A percentile compares a stretch with the other conserved stretches of the same genome.
phyloP scores from a whole-genome alignment of 2,113 vertebrate genomes.

The Orientallactaga bullata region DNA sequence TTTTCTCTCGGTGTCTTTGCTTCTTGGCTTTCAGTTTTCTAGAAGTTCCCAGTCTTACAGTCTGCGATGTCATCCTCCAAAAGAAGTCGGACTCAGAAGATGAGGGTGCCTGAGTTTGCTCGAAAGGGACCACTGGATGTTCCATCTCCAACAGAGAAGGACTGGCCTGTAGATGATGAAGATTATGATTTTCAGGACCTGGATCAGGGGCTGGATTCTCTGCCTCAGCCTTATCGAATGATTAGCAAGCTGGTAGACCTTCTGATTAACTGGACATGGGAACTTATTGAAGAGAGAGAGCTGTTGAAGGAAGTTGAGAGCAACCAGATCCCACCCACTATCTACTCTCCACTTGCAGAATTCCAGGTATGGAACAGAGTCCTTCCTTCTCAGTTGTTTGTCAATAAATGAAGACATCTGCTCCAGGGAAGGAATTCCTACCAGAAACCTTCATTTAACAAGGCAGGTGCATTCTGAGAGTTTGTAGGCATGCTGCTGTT shows the following conservation, averaged over 20 bases:
- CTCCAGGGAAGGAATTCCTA: not conserved
- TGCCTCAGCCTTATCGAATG: slow-evolving; percentile 89
- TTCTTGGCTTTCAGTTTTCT: not conserved
- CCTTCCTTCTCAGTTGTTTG: not conserved
- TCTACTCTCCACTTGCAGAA: slow-evolving; percentile 75
- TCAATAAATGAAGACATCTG: not conserved
- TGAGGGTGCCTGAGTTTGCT: slow-evolving; percentile 68
- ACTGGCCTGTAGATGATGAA: slow-evolving; percentile 82
- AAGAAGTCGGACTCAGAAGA: slow-evolving; percentile 27
- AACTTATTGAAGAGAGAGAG: slow-evolving; percentile 83
- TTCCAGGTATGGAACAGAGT: slow-evolving; percentile 85
- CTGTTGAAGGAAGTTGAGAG: slow-evolving; percentile 43
- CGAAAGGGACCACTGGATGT: slow-evolving; percentile 76
- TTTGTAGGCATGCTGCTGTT: not conserved
- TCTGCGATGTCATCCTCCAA: slow-evolving; percentile 30
- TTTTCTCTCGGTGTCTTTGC: no score
- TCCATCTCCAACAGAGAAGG: slow-evolving; percentile 84
- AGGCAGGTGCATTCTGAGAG: not conserved
- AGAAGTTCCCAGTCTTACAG: not conserved
- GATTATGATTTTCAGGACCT: slow-evolving; percentile 84
- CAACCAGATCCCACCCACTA: slow-evolving; percentile 51
- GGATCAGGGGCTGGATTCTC: slow-evolving; percentile 59
- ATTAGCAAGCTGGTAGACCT: slow-evolving; percentile 85
- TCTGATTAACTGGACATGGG: slow-evolving; percentile 85
- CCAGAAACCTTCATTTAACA: not conserved